Evolutionary conservation across 2,888 invertebrate genomes (phyloP), one percentile per base, ranked within the genome.

Genomic region (Eustalomyia histrio): DNA sequence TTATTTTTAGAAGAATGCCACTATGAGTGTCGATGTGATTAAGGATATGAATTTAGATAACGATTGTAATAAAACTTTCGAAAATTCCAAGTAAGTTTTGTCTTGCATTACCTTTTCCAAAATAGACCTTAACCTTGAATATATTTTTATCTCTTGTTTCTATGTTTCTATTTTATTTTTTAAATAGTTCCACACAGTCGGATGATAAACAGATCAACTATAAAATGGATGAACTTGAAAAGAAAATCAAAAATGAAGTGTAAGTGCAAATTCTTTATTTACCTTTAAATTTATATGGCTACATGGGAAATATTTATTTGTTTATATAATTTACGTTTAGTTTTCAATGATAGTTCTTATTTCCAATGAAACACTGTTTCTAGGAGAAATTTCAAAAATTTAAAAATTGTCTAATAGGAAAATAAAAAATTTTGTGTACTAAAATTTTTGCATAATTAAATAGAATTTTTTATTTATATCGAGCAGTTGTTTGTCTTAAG

Each of bases 171-270:
- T 57, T 78, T 68, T 43, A 8, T 72, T 61, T 47, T 14, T 58
- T 82, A 35, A 53, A 47, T 55, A 83, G 83, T 74, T 81, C 79
- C 76, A 84, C 85, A 82, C 88, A 88, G 85, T 84, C 87, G 80
- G 90, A 90, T 86, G 88, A 88, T 79, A 90, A 90, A 83, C 85
- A 89, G 79, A 84, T 84, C 80, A 88, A 88, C 78, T 90, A 88
- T 75, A 89, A 90, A 84, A 90, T 91, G 90, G 90, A 90, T 87
- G 91, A 90, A 76, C 85, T 90, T 76, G 90, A 91, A 79, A 91
- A 90, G 82, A 90, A 91, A 87, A 88, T 90, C 12, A 90, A 89
- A 87, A 90, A 90, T 87, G 90, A 90, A 88, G 89, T 89, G 90
- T 90, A 86, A 87, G 90, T 86, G 14, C 21, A 80, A 61, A 58